These are phyloP conservation scores for Cremastinae sp. DNA, from an alignment of 2,888 invertebrate species.

Conservation along the genomic window DNA sequence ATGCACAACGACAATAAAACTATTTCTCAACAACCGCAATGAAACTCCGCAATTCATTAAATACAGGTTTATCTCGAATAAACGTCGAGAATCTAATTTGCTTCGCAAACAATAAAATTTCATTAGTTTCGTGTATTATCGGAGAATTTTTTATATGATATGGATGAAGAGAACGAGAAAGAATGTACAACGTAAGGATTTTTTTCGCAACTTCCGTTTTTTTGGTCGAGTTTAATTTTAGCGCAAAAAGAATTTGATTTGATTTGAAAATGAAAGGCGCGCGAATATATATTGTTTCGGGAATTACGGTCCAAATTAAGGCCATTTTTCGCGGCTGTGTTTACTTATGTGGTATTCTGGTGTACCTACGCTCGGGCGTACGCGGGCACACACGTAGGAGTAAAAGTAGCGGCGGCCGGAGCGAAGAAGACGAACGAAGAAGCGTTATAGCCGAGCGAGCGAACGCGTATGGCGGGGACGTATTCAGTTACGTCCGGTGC, in stretches of 20 bases:
- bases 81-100: too few relatives aligned
- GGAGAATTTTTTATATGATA: too few relatives aligned
- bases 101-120: too few relatives aligned
- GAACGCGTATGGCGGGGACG: conserved; percentile 52
- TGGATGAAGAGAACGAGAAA: too few relatives aligned
- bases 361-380: conserved; percentile 5
- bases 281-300: background rate
- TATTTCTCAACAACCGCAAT: too few relatives aligned
- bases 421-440: conserved; percentile 48
- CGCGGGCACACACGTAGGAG: conserved; percentile 36
- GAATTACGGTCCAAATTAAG: conserved; percentile 8
- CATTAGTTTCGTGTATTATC: too few relatives aligned
- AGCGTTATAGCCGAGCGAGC: conserved; percentile 41
- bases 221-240: background rate
- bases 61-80: too few relatives aligned
- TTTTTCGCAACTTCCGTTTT: too few relatives aligned
- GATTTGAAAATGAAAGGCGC: background rate
- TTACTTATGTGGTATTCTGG: conserved; percentile 15
- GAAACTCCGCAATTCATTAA: too few relatives aligned
- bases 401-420: conserved; percentile 52
- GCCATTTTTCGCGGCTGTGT: background rate
- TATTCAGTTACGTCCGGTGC: conserved; percentile 78
- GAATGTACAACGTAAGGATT: too few relatives aligned
- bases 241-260: background rate
- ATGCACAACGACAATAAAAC: too few relatives aligned